Base-by-base conservation (phyloP, 1,140 invertebrate species). In the Cyclargus thomasi region DNA sequence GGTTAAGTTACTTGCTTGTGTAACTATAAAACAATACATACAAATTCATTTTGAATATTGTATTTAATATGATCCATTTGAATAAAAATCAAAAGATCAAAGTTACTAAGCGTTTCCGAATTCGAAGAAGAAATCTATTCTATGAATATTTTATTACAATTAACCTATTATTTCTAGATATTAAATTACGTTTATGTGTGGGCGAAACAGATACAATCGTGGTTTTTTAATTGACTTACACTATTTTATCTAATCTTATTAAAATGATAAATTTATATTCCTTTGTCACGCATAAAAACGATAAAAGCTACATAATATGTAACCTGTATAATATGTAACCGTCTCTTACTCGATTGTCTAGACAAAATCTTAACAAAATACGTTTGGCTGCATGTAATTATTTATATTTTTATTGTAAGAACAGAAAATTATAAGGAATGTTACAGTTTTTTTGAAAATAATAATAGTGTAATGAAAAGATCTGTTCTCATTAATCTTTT, bases 201-300 rank as follows among this genome's bases (percentile, higher is more conserved):
- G 55, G 55, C 55, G 55, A 59, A 59, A 20, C 20, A 18, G 18
- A 59, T 11, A 59, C 10, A 59, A 59, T 59, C 55, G 20, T 22
- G 18, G 55, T 18, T 59, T 18, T 21, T 59, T 59, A 59, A 59
- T 59, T 59, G 55, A 59, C 55, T 59, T 59, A 59, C 55, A 47
- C 55, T 21, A 59, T 20, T 20, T 18, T 59, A 59, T 20, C 55
- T 59, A 59, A 59, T 59, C 55, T 59, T 59, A 59, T 59, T 59
- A 59, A 11, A 59, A 59, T 59, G 55, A 59, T 59, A 59, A 21
- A 59, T 59, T 59, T 59, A 59, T 21, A 59, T 21, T 59, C 5
- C 14, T 18, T 59, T 55, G 18, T 55, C 55, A 59, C 55, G 55
- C 55, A 59, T 21, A 59, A 18, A 20, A 59, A 59, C 10, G 11